phyloP scores from a whole-genome alignment of 2,888 invertebrate species.

The Amaurobius ferox region DNA sequence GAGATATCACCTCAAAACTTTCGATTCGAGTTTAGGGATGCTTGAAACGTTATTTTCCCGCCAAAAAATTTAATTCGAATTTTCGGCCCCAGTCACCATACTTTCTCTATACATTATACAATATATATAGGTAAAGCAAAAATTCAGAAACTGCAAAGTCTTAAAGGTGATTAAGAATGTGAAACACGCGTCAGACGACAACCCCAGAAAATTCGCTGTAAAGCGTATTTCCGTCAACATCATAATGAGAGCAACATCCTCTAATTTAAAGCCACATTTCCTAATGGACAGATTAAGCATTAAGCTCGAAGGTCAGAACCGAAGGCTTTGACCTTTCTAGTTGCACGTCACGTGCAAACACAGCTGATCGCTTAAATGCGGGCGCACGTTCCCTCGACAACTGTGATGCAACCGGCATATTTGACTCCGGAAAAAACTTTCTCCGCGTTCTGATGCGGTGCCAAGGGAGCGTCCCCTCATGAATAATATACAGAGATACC shows the following conservation, averaged over 20 bases:
- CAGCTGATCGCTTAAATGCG: constrained; percentile 31
- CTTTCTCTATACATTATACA: no score
- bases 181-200: neutral
- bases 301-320: constrained; percentile 28
- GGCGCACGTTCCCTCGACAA: neutral
- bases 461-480: neutral
- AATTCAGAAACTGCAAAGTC: neutral
- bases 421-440: neutral
- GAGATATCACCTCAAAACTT: no score
- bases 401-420: neutral
- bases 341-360: constrained; percentile 29
- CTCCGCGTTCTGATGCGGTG: neutral
- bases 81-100: no score
- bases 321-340: constrained; percentile 42
- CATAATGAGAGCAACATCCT: neutral
- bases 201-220: neutral
- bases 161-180: neutral
- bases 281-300: neutral
- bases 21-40: no score
- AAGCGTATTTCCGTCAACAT: neutral
- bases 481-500: no score
- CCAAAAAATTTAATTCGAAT: no score
- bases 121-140: neutral
- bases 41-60: no score
- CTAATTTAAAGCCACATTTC: neutral